phyloP scores from a whole-genome alignment of 2,888 invertebrate species.

The Isoperla grammatica region DNA sequence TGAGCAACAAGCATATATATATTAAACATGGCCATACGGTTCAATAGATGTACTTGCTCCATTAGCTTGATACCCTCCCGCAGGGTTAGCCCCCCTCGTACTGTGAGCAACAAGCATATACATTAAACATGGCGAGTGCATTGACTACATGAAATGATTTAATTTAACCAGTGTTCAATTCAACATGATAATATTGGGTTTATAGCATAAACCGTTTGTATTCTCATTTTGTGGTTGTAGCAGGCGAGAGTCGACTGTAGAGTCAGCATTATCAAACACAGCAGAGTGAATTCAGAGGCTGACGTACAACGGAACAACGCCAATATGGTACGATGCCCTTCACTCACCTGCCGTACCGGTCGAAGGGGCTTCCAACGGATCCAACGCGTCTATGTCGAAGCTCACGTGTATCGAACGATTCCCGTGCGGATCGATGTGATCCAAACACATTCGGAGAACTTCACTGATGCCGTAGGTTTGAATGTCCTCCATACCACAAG shows the following conservation, averaged over 20 bases:
- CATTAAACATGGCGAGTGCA: slow-evolving; percentile 2
- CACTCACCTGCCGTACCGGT: slow-evolving; percentile 74
- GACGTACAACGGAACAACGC: too few species aligned
- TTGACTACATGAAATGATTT: not conserved
- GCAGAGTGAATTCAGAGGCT: too few species aligned
- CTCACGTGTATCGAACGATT: slow-evolving; percentile 77
- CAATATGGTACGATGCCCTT: slow-evolving; percentile 75
- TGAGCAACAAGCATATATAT: too few species aligned
- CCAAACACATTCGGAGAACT: slow-evolving; percentile 65
- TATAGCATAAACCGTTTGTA: too few species aligned
- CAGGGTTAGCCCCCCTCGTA: slow-evolving; percentile 75
- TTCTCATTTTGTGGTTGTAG: too few species aligned
- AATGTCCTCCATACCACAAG: slow-evolving; percentile 82
- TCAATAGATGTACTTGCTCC: slow-evolving; percentile 68
- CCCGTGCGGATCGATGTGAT: slow-evolving; percentile 63
- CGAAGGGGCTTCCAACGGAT: slow-evolving; percentile 77
- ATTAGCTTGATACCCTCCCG: slow-evolving; percentile 76
- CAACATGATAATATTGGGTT: slow-evolving; percentile 1
- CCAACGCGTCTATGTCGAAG: slow-evolving; percentile 87
- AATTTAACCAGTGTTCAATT: not conserved
- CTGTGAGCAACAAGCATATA: slow-evolving; percentile 45
- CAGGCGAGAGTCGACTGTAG: too few species aligned
- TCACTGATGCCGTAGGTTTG: slow-evolving; percentile 72
- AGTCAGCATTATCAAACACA: too few species aligned
- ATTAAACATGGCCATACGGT: too few species aligned